These are phyloP conservation scores for Sphenodon punctatus DNA, from an alignment of 2,797 vertebrate genomes.

Conservation along the genomic window DNA sequence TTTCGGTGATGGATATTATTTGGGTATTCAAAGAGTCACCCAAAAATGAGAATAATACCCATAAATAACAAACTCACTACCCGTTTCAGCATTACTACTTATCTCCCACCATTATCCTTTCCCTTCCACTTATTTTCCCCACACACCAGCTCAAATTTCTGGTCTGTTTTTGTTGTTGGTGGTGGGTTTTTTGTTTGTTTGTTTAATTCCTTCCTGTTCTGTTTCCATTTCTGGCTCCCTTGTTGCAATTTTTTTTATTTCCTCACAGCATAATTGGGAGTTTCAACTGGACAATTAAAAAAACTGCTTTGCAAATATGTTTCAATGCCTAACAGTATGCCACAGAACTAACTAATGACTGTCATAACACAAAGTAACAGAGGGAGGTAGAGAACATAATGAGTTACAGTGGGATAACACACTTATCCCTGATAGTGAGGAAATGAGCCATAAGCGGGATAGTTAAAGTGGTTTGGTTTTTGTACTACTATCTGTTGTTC, in stretches of 20 bases:
- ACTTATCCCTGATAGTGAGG: not conserved
- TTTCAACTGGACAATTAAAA: not conserved
- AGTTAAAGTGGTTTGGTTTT: not conserved
- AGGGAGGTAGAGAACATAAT: not conserved
- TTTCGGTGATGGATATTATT: too few species aligned
- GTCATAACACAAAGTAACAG: not conserved
- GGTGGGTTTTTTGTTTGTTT: too few species aligned
- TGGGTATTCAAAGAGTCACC: too few species aligned
- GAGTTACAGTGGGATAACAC: slow-evolving; percentile 18
- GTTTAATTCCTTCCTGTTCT: not conserved
- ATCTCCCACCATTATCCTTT: too few species aligned
- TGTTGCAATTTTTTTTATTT: not conserved
- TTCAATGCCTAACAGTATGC: not conserved
- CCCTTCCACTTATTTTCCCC: too few species aligned
- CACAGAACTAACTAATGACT: slow-evolving; percentile 8
- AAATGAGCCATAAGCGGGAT: slow-evolving; percentile 7
- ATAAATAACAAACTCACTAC: too few species aligned
- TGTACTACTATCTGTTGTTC: not conserved
- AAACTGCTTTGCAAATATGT: not conserved
- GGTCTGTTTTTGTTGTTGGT: too few species aligned
- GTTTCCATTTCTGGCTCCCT: not conserved
- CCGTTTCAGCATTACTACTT: too few species aligned
- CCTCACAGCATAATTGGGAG: not conserved
- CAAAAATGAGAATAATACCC: too few species aligned
- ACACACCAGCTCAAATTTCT: too few species aligned